Base-by-base conservation (phyloP, 2,797 vertebrate genomes). In the Iguana delicatissima region DNA sequence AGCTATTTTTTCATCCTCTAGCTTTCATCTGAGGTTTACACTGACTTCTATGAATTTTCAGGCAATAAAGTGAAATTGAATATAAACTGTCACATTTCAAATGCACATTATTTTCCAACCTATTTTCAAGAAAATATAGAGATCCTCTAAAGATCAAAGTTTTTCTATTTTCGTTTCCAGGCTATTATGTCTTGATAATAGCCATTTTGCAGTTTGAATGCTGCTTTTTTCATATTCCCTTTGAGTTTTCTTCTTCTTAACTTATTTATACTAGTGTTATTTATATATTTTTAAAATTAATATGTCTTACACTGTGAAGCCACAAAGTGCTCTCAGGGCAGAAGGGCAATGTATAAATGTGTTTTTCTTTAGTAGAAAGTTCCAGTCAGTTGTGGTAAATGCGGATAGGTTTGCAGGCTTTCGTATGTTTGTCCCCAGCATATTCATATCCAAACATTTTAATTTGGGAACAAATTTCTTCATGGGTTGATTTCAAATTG, bases 1-100 rank as follows among this genome's bases (percentile, higher is more conserved):
- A 13, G 2, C 62, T 64, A 12, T 81, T 20, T 46, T 9, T 55
- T 22, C 1, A 1, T 9, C 16, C 20, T 24, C 24, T 4, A 74
- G 84, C 82, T 84, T 89, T 59, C 90, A 46, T 76, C 80, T 87
- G 74, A 26, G 9, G 77, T 92, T 35, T 57, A 69, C 20, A 42
- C 72, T 91, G 52, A 89, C 0, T 20, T 69, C 67, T 1, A 5
- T 89, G 7, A 86, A 81, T 62, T 80, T 91, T 67, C 0, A 10
- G 76, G 26, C n/a, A 52, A 14, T 90, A 85, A 89, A 67, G 38
- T 2, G 89, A 52, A 32, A 73, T 4, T 89, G 55, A 64, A 86
- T 79, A 32, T 42, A 50, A 86, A n/a, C 59, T 88, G 86, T 38
- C 55, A 0, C 0, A 0, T 20, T 91, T 1, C 0, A 92, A 94